These are phyloP conservation scores for Cynopterus sphinx DNA, from an alignment of 2,797 vertebrate species.

Conservation along the genomic window DNA sequence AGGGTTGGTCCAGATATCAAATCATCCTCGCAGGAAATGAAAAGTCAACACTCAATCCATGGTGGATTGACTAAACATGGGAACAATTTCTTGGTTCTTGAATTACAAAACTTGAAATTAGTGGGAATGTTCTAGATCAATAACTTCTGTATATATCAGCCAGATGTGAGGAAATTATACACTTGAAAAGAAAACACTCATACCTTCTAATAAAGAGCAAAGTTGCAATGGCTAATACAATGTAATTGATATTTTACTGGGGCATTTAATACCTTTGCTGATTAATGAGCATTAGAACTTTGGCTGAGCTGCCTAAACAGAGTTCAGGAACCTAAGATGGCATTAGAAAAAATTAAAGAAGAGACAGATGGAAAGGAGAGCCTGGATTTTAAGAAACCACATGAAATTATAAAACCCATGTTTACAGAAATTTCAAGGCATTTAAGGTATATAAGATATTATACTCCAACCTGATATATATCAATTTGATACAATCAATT, in stretches of 20 bases:
- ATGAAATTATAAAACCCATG: constrained; percentile 48
- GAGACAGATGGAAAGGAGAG: constrained; percentile 43
- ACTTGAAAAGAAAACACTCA: constrained; percentile 13
- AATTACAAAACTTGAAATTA: constrained; percentile 19
- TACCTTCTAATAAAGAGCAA: constrained; percentile 22
- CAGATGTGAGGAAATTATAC: neutral
- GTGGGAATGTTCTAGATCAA: neutral
- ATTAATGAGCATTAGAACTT: constrained; percentile 47
- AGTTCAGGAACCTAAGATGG: neutral
- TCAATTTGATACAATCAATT: constrained; percentile 68
- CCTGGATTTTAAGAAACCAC: constrained; percentile 51
- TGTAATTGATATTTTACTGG: neutral
- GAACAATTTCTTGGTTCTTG: neutral
- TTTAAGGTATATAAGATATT: neutral
- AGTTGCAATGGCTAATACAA: neutral
- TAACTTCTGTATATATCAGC: neutral
- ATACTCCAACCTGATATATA: neutral
- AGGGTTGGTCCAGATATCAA: neutral
- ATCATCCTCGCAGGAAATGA: neutral
- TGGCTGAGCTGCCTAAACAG: constrained; percentile 20
- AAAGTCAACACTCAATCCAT: neutral
- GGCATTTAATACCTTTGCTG: constrained; percentile 13
- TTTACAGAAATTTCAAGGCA: constrained; percentile 65
- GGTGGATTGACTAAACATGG: neutral
- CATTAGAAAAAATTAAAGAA: constrained; percentile 69